Evolutionary conservation across 2,888 invertebrate genomes (phyloP), one percentile per base, ranked within the genome.

Genomic region (Aporophyla nigra): DNA sequence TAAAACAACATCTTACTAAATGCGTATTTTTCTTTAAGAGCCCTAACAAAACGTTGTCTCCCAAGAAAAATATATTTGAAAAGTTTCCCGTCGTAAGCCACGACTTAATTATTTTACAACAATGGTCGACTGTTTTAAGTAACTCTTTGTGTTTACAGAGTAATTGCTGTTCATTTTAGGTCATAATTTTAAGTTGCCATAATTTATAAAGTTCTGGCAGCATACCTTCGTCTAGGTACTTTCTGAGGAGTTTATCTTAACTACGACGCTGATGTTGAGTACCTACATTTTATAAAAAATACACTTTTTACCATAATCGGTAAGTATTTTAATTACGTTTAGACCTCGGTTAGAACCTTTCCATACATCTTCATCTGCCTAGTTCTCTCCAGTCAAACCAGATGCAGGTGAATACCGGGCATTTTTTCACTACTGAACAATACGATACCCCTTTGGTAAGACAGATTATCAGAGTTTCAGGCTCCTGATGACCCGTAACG

Each of bases 51-150:
- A 80, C 54, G 71, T 51, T 65, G 63, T 84, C 85, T 43, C 19
- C 14, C 40, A 70, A 66, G 69, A 76, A 78, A 79, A 79, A 82
- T 86, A 82, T 78, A 84, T 78, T 76, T 62, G 59, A 63, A 77
- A 86, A 88, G 51, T 84, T 88, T 49, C 9, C 59, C 62, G 61
- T 59, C 49, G 51, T 66, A 74, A 79, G 73, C 67, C n/a, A 40
- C 27, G 66, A 76, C 76, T 82, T 86, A 86, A 86, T 88, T 88
- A 84, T 71, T 74, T 82, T 78, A 76, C 74, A 77, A 87, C 83
- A 83, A 85, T 86, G 77, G 80, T 73, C 59, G 61, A 56, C 56
- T 73, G 78, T 82, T 75, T 74, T 78, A 80, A 80, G 65, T 77
- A 74, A 84, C 76, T 84, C 78, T 80, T 86, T 87, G 82, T 87